Evolutionary conservation across 2,113 vertebrate species (phyloP).

Genomic region (Nansenia antarctica): DNA sequence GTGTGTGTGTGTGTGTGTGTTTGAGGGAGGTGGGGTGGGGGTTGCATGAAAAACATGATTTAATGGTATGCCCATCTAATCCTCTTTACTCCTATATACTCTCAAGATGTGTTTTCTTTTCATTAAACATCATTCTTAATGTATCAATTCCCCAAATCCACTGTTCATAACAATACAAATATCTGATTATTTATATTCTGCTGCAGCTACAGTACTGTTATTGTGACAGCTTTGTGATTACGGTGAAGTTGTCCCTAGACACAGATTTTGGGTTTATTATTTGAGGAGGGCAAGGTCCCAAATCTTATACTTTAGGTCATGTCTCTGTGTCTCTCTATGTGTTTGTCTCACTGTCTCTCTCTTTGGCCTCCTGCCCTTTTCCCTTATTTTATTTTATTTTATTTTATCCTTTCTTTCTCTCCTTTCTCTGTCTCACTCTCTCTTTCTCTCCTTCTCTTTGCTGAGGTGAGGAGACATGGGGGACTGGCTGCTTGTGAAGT

Average conservation of each 20-base stretch:
- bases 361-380: too few species aligned
- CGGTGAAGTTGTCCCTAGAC: too few species aligned
- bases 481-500: conserved; percentile 20
- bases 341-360: too few species aligned
- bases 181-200: background rate
- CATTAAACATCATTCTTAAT: background rate
- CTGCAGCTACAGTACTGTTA: too few species aligned
- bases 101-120: background rate
- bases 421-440: background rate
- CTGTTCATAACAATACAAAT: background rate
- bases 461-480: conserved; percentile 17
- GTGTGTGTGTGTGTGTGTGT: too few species aligned
- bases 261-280: too few species aligned
- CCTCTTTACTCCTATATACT: background rate
- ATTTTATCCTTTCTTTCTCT: background rate
- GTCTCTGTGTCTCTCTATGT: too few species aligned
- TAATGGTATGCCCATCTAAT: background rate
- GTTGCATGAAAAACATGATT: background rate
- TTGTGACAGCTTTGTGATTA: background rate
- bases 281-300: too few species aligned
- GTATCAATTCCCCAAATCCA: background rate
- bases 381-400: too few species aligned
- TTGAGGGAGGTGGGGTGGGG: too few species aligned
- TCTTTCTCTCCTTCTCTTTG: background rate
- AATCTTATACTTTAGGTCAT: too few species aligned